Evolutionary conservation across 1,140 invertebrate species (phyloP), one percentile per base, ranked within the genome.

Genomic region (Galleria mellonella): DNA sequence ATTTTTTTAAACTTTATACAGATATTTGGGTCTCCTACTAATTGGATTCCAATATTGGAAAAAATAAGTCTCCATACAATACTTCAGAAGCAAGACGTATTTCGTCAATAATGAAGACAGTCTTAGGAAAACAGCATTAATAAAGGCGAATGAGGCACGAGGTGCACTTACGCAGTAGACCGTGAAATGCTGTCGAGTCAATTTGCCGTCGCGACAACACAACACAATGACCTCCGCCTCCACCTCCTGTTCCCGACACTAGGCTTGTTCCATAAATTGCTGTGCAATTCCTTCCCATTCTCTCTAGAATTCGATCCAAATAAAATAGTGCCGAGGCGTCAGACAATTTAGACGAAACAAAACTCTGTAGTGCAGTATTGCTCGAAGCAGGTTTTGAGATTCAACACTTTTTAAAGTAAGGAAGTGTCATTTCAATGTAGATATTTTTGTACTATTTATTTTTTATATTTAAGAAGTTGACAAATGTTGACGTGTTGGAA

Each of bases 121-220:
- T 64, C n/a, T n/a, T n/a, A n/a, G n/a, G 58, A 71, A 62, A 55
- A 66, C 50, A 49, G 48, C 58, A 63, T 51, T 59, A 61, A 70
- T 65, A 65, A 62, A 67, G 51, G 51, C 56, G 51, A 50, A 58
- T 32, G 40, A 41, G 55, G 55, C 44, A 45, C 52, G 49, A 69
- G 55, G 58, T 78, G 72, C 67, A 77, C 63, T 55, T 66, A 59
- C 52, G 63, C 72, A 70, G 59, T 55, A 72, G 75, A 71, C 72
- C 76, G 69, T 78, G 60, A 83, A 81, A 73, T 65, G 52, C 57
- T 62, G 72, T 66, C 70, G 71, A 71, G 67, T 75, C 79, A 79
- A 82, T 79, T 76, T 74, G 52, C 51, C 63, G 51, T 46, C 64
- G 64, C 54, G 68, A 78, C 73, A 81, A 71, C 72, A 72, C 17